Evolutionary conservation across 2,113 vertebrate species (phyloP).

Genomic region (Nerophis ophidion): DNA sequence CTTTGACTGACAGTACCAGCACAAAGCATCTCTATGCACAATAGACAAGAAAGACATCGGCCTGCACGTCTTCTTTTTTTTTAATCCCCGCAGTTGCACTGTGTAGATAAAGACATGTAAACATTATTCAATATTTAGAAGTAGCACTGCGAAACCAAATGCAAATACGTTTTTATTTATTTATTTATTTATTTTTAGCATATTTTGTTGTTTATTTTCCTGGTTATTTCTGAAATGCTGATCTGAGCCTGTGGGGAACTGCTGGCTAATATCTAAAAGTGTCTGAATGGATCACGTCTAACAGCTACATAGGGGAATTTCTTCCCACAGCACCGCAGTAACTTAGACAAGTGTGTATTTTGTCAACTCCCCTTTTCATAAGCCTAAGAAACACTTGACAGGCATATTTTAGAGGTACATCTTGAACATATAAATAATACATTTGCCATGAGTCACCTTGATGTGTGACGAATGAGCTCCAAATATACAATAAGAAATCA

Average conservation of each 20-base stretch:
- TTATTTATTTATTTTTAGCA: too few relatives aligned
- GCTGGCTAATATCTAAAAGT: not conserved
- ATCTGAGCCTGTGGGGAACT: not conserved
- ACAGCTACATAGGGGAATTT: not conserved
- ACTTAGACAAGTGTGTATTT: not conserved
- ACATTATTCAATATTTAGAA: not conserved
- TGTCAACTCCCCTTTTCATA: not conserved
- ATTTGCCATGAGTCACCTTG: conserved; percentile 1
- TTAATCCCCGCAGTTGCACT: not conserved
- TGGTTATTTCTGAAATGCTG: not conserved
- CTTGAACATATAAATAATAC: conserved; percentile 2
- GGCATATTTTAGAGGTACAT: not conserved
- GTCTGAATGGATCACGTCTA: conserved; percentile 1
- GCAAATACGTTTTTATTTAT: not conserved
- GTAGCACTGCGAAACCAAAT: not conserved
- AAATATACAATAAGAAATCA: conserved; percentile 9
- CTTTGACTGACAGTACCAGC: not conserved
- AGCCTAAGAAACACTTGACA: not conserved
- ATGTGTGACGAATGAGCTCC: conserved; percentile 3
- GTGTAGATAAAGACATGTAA: not conserved
- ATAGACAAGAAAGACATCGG: not conserved
- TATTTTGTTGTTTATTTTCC: not conserved
- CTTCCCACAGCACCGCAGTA: not conserved
- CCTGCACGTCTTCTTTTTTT: not conserved
- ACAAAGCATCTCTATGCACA: not conserved